A percentile compares a stretch with the other conserved stretches of the same genome.
phyloP scores from a whole-genome alignment of 23 tunicate genomes.

The Halocynthia aurantium region DNA sequence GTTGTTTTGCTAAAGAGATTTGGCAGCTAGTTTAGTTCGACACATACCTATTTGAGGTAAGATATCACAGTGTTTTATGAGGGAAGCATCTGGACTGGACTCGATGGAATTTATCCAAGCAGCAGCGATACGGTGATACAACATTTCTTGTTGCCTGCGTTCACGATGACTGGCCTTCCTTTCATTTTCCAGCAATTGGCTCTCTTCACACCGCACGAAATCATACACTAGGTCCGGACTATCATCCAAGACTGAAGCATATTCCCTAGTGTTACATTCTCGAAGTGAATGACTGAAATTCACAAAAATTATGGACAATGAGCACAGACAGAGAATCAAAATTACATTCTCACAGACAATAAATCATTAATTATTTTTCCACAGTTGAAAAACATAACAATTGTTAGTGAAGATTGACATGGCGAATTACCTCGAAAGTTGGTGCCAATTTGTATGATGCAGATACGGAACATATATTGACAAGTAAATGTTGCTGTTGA shows the following conservation, averaged over 20 bases:
- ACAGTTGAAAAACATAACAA: not conserved
- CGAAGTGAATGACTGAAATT: constrained; percentile 23
- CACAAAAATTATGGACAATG: constrained; percentile 23
- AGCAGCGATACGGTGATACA: constrained; percentile 79
- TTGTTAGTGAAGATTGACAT: too few relatives aligned
- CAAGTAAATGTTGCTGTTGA: too few relatives aligned
- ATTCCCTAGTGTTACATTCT: constrained; percentile 22
- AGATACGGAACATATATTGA: too few relatives aligned
- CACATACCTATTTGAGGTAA: constrained; percentile 66
- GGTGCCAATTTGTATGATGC: too few relatives aligned
- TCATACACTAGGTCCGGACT: constrained; percentile 53
- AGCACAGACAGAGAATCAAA: not conserved
- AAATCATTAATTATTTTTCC: not conserved
- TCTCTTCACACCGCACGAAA: constrained; percentile 76
- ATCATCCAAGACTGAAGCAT: constrained; percentile 8
- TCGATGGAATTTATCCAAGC: constrained; percentile 50
- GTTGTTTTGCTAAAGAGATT: too few relatives aligned
- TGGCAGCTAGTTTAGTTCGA: too few relatives aligned
- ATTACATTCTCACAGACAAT: not conserved
- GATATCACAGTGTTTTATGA: constrained; percentile 31
- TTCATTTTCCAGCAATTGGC: constrained; percentile 55
- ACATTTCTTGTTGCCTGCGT: constrained; percentile 53
- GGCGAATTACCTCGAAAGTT: too few relatives aligned
- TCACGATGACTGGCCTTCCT: constrained; percentile 56
- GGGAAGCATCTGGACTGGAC: constrained; percentile 15